phyloP scores from a whole-genome alignment of 2,888 invertebrate genomes.

The Chrysomela aeneicollis region DNA sequence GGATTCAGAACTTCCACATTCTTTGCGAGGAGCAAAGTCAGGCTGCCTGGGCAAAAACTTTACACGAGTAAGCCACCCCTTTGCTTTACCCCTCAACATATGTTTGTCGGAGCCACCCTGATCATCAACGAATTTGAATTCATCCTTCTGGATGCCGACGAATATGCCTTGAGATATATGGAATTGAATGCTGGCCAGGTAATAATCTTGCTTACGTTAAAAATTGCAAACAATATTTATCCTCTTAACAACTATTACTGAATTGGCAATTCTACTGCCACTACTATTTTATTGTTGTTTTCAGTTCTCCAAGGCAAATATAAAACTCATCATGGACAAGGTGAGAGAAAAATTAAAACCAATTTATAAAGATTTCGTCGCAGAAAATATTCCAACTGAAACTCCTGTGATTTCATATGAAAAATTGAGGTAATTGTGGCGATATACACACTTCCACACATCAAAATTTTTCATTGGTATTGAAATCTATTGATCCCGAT shows the following conservation, averaged over 20 bases:
- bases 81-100: slow-evolving; percentile 79
- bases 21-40: slow-evolving; percentile 73
- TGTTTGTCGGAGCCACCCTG: slow-evolving; percentile 84
- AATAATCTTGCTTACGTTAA: slow-evolving; percentile 21
- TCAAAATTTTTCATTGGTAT: too few relatives aligned
- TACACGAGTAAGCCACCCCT: slow-evolving; percentile 76
- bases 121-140: slow-evolving; percentile 82
- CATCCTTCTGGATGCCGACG: slow-evolving; percentile 81
- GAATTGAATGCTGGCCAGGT: slow-evolving; percentile 80
- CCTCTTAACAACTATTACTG: too few relatives aligned
- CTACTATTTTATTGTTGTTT: slow-evolving; percentile 42
- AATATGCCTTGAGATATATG: slow-evolving; percentile 88
- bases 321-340: slow-evolving; percentile 76
- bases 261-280: too few relatives aligned
- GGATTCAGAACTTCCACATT: slow-evolving; percentile 68
- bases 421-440: slow-evolving; percentile 56
- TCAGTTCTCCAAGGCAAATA: slow-evolving; percentile 79
- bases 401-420: slow-evolving; percentile 58
- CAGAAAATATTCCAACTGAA: slow-evolving; percentile 68
- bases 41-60: slow-evolving; percentile 77
- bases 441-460: too few relatives aligned
- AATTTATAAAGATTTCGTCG: slow-evolving; percentile 79
- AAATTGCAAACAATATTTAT: too few relatives aligned
- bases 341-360: slow-evolving; percentile 73
- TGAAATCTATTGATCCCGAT: neutral